phyloP scores from a whole-genome alignment of 2,797 vertebrate genomes.

The Alcedo quadribrachys region DNA sequence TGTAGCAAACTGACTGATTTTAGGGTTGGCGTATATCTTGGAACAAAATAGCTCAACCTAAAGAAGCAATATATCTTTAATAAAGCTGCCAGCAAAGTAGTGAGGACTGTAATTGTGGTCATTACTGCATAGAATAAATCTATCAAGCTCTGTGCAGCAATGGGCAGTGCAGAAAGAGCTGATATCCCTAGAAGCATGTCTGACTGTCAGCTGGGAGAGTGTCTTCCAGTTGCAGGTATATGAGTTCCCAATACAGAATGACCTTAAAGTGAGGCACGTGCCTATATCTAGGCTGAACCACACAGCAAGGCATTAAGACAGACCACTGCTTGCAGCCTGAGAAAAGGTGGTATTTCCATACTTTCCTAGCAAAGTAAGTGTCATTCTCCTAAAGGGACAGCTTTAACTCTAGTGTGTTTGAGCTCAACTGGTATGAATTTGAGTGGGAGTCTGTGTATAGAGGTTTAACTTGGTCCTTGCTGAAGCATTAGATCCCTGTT shows the following conservation, averaged over 20 bases:
- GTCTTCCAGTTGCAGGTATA: no score
- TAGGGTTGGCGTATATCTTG: not conserved
- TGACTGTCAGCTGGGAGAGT: no score
- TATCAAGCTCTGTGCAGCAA: not conserved
- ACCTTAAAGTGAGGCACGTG: not conserved
- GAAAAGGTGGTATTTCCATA: not conserved
- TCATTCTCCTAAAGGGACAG: not conserved
- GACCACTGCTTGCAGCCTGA: not conserved
- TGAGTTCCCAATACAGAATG: no score
- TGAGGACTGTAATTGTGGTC: not conserved
- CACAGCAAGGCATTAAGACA: not conserved
- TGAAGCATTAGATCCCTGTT: not conserved
- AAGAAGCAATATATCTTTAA: not conserved
- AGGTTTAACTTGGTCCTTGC: not conserved
- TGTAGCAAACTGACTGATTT: not conserved
- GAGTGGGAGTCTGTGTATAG: not conserved
- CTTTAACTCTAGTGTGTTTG: not conserved
- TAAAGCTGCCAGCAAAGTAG: constrained; percentile 1
- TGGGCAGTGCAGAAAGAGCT: not conserved
- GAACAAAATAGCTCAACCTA: not conserved
- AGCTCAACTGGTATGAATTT: not conserved
- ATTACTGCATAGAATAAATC: not conserved
- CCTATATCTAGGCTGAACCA: not conserved
- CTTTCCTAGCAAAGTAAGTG: not conserved
- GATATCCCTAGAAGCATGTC: not conserved